Evolutionary conservation across 2,113 vertebrate genomes (phyloP), one percentile per base, ranked within the genome.

Genomic region (Mungos mungo): DNA sequence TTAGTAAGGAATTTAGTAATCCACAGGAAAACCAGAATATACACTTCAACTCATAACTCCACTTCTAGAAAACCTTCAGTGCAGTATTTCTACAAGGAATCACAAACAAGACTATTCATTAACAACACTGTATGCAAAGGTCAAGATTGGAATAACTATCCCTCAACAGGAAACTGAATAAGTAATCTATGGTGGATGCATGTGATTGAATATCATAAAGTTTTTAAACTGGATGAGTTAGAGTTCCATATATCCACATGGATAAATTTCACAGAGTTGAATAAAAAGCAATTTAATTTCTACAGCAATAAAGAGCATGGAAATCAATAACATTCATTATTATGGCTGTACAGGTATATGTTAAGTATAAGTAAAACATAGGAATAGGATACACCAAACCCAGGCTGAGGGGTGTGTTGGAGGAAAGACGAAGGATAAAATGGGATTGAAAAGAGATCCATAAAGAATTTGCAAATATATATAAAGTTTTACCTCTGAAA

Each of bases 171-270:
- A 76, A 88, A 86, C 74, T 71, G 5, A 81, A 19, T 88, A 63
- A 1, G 19, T 74, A 71, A 96, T 88, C 41, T 54, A 33, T 35
- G 14, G 47, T 68, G 85, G 95, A 76, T 60, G 14, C 15, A 8
- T 81, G 0, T 54, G 25, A 71, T 94, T 84, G 52, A 91, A 65
- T 93, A 88, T 27, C 47, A 35, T 21, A 68, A 85, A 76, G 21
- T 13, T 35, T 65, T 45, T 92, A 33, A 83, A 82, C 41, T 80
- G 33, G 80, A 71, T 27, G 68, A 86, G 89, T 60, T 33, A 92
- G 6, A 74, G 12, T 6, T 74, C 11, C 38, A 60, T 11, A 89
- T 76, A 52, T 71, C 1, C 47, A 95, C 4, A 5, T 68, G 54
- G 14, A 50, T 88, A 65, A 33, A 74, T 79, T 41, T 77, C 54